These are phyloP conservation scores for Danio choprae DNA, from an alignment of 2,797 vertebrate genomes.

Conservation along the genomic window DNA sequence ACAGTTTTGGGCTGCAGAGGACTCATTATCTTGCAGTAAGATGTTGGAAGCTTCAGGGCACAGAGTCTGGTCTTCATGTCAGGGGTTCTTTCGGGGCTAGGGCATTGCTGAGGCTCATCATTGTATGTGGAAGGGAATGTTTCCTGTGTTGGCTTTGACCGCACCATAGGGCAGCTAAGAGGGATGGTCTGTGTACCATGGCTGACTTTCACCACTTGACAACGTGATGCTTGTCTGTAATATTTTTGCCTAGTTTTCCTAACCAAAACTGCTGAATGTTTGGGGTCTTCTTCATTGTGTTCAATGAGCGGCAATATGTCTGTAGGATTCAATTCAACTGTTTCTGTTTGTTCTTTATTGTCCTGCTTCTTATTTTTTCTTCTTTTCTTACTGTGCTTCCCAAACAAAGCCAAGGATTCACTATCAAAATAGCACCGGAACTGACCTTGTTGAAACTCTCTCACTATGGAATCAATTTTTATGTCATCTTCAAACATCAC, in stretches of 20 bases:
- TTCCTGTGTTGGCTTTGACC: slow-evolving; percentile 70
- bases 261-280: slow-evolving; percentile 60
- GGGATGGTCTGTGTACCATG: slow-evolving; percentile 85
- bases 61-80: slow-evolving; percentile 74
- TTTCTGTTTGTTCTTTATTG: slow-evolving; percentile 15
- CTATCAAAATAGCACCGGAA: slow-evolving; percentile 88
- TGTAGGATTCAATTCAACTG: slow-evolving; percentile 55
- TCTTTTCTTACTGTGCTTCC: slow-evolving; percentile 60
- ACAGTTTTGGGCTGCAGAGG: slow-evolving; percentile 85
- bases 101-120: slow-evolving; percentile 57
- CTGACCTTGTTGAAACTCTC: slow-evolving; percentile 83
- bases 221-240: slow-evolving; percentile 61
- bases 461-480: slow-evolving; percentile 84
- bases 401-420: slow-evolving; percentile 78
- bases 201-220: slow-evolving; percentile 87
- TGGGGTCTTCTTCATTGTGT: slow-evolving; percentile 66
- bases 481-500: slow-evolving; percentile 88
- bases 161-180: slow-evolving; percentile 76
- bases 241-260: slow-evolving; percentile 34
- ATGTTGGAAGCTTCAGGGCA: slow-evolving; percentile 79
- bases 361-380: slow-evolving; percentile 68
- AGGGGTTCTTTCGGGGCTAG: slow-evolving; percentile 76
- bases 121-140: slow-evolving; percentile 59
- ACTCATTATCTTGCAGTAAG: slow-evolving; percentile 81
- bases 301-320: slow-evolving; percentile 70